Percentiles rank a stretch among this genome's conserved stretches.
phyloP scores from a whole-genome alignment of 2,113 vertebrate species.

The Varanus komodoensis region DNA sequence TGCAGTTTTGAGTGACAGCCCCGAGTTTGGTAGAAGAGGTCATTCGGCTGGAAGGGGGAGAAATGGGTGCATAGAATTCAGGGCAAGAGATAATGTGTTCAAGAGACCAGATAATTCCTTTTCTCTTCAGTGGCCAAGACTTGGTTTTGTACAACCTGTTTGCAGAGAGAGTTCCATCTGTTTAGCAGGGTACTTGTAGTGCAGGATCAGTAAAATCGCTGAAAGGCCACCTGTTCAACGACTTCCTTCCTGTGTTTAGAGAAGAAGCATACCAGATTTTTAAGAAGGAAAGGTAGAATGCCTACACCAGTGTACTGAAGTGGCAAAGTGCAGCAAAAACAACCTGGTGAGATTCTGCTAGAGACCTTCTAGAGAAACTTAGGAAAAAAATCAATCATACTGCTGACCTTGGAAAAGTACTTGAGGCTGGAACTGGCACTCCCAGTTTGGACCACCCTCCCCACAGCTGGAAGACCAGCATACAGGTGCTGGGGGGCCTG shows the following conservation, averaged over 20 bases:
- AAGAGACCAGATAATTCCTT: background rate
- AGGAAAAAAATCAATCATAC: no score
- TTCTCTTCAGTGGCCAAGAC: background rate
- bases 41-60: background rate
- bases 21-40: background rate
- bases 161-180: background rate
- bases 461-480: no score
- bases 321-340: background rate
- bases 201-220: background rate
- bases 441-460: no score
- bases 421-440: no score
- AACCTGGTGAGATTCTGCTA: background rate
- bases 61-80: background rate
- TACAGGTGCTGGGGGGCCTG: no score
- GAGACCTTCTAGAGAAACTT: no score
- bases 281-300: background rate
- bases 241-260: background rate
- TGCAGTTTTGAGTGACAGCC: background rate
- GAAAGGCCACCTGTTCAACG: background rate
- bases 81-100: no score
- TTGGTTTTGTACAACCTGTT: background rate
- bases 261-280: background rate
- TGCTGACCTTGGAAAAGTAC: no score
- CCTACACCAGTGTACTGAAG: background rate
- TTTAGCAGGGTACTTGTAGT: background rate